Evolutionary conservation across 2,888 invertebrate genomes (phyloP).

Genomic region (Ashinkailepas kermadecensis): DNA sequence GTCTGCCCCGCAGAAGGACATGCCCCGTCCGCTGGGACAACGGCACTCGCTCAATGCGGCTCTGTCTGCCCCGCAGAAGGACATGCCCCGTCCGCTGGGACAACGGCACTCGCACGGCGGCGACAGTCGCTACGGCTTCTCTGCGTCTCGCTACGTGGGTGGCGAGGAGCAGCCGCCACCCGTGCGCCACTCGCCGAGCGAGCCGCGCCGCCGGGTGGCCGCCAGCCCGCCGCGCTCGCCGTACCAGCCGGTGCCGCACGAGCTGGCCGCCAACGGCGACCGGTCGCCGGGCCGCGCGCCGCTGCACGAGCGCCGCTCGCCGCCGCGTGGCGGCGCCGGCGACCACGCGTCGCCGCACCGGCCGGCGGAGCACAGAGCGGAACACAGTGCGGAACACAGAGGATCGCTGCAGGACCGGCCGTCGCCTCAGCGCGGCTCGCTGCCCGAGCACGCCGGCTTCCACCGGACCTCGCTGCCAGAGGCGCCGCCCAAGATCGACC

Average conservation of each 20-base stretch:
- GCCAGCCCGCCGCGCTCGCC: neutral
- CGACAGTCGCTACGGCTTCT: constrained; percentile 52
- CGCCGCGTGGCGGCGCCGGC: neutral
- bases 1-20: neutral
- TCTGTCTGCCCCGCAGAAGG: neutral
- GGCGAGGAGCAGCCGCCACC: neutral
- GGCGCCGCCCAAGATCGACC: constrained; percentile 26
- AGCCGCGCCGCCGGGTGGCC: neutral
- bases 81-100: neutral
- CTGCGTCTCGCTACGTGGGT: neutral
- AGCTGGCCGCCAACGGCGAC: neutral
- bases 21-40: neutral
- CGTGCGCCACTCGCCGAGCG: neutral
- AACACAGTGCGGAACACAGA: neutral
- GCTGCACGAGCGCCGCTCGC: too few species aligned
- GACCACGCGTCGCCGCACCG: neutral
- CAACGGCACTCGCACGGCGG: constrained; percentile 42
- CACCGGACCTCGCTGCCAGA: neutral
- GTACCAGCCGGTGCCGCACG: neutral
- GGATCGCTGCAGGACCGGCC: neutral
- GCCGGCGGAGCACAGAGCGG: neutral
- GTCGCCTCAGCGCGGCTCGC: neutral
- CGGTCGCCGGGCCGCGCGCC: neutral
- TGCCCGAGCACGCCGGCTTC: neutral
- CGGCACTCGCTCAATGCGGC: neutral